Evolutionary conservation across 2,888 invertebrate genomes (phyloP), one percentile per base, ranked within the genome.

Genomic region (Machimus rusticus): DNA sequence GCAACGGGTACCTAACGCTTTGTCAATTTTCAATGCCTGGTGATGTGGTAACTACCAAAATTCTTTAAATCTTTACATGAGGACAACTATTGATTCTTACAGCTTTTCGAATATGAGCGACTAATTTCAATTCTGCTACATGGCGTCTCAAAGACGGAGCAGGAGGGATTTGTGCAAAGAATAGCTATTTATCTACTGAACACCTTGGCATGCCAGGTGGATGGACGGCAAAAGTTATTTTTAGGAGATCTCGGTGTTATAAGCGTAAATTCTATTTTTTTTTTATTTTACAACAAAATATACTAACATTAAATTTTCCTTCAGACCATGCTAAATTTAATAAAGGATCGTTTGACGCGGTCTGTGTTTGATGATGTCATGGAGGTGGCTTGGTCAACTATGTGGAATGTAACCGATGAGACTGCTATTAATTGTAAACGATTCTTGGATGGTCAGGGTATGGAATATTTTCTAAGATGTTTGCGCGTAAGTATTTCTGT

Each of bases 401-500:
- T 99, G 97, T 99, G 99, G 99, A 99, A 99, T 93, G 97, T 97
- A 89, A 97, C 97, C 46, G 99, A 99, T 92, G 99, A 99, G 93
- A 99, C 99, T 14, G 97, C 98, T 74, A 94, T 96, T 90, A 99
- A 99, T 94, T 99, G 99, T 93, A 95, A 96, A 92, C 94, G 97
- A 90, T 99, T 99, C 93, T 94, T 99, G 87, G 95, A 97, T 90
- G 95, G 96, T 88, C 94, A 95, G 74, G 99, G 99, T 89, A 97
- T 99, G 97, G 95, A 96, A 89, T 95, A 96, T 90, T 99, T 99
- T 93, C 94, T 98, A 16, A 95, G 95, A 89, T 99, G 99, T 93
- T 95, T 98, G 87, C 94, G 95, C 93, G 98, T 98, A 93, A 92
- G 93, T 92, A 87, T 57, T 78, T 34, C 51, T 86, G 90, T 89